phyloP scores from a whole-genome alignment of 1,140 invertebrate genomes.

The Chrysoperla carnea region DNA sequence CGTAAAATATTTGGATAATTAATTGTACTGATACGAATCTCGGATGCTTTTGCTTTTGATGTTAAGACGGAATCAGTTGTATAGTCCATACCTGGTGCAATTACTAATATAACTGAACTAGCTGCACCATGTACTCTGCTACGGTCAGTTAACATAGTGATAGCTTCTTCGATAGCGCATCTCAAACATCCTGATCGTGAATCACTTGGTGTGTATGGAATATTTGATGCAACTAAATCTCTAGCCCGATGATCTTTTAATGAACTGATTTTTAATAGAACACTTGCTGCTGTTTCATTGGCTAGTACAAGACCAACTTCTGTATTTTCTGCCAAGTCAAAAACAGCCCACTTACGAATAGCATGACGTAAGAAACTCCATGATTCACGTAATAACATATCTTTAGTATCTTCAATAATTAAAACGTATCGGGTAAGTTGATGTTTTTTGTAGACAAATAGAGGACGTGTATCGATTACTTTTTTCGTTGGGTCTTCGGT shows the following conservation, averaged over 20 bases:
- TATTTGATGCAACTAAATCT: constrained; percentile 25
- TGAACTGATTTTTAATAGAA: constrained; percentile 13
- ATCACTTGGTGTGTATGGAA: constrained; percentile 30
- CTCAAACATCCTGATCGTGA: constrained; percentile 25
- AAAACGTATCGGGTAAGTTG: constrained; percentile 29
- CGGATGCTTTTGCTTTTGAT: constrained; percentile 17
- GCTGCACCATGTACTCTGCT: constrained; percentile 21
- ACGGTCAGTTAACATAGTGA: constrained; percentile 29
- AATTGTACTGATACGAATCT: constrained; percentile 26
- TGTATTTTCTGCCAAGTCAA: constrained; percentile 27
- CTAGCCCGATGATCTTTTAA: constrained; percentile 16
- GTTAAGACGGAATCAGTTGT: constrained; percentile 14
- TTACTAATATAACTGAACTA: constrained; percentile 31
- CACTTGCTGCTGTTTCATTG: constrained; percentile 20
- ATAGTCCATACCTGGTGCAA: constrained; percentile 27
- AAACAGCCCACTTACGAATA: constrained; percentile 33
- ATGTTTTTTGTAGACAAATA: constrained; percentile 26
- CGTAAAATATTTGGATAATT: constrained; percentile 26
- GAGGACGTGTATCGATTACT: constrained; percentile 16
- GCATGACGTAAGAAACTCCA: constrained; percentile 36
- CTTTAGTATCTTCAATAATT: constrained; percentile 31
- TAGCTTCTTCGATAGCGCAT: constrained; percentile 28
- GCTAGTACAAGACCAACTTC: constrained; percentile 28
- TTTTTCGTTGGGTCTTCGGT: constrained; percentile 15
- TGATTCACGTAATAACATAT: constrained; percentile 33